A percentile compares a stretch with the other conserved stretches of the same genome.
phyloP scores from a whole-genome alignment of 2,888 invertebrate species.

The Macroteleia sp. region DNA sequence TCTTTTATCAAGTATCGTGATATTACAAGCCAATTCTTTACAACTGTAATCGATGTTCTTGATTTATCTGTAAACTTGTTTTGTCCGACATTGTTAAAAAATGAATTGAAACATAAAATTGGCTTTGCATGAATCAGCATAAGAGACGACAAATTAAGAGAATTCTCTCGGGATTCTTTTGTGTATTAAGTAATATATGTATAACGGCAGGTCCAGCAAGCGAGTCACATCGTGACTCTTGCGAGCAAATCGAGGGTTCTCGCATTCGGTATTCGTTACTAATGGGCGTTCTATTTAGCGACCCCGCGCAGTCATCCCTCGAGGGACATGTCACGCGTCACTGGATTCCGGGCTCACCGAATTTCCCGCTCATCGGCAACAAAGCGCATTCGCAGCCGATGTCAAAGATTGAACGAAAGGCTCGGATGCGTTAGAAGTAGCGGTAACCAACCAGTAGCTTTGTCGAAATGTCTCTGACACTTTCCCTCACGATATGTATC shows the following conservation, averaged over 20 bases:
- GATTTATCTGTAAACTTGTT: no score
- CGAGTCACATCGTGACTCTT: slow-evolving; percentile 19
- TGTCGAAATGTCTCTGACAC: slow-evolving; percentile 61
- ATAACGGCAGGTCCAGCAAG: slow-evolving; percentile 53
- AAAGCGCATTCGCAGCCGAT: slow-evolving; percentile 45
- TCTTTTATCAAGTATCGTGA: no score
- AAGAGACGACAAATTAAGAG: slow-evolving; percentile 50
- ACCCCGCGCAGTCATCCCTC: slow-evolving; percentile 71
- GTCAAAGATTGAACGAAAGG: slow-evolving; percentile 60
- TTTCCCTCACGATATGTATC: slow-evolving; percentile 63
- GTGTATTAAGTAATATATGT: slow-evolving; percentile 57
- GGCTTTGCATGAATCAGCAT: slow-evolving; percentile 56
- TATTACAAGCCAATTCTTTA: no score
- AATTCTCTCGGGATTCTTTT: slow-evolving; percentile 55
- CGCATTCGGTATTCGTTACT: slow-evolving; percentile 78
- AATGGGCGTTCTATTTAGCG: slow-evolving; percentile 81
- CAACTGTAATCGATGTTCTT: no score
- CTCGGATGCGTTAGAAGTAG: slow-evolving; percentile 26
- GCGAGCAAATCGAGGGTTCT: slow-evolving; percentile 55
- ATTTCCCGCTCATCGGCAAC: slow-evolving; percentile 57
- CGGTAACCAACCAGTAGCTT: slow-evolving; percentile 30
- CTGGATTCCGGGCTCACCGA: slow-evolving; percentile 59
- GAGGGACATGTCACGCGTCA: slow-evolving; percentile 78
- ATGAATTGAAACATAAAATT: slow-evolving; percentile 53
- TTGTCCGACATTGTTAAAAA: slow-evolving; percentile 17